phyloP scores from a whole-genome alignment of 2,888 invertebrate species.

The Catocala nupta region DNA sequence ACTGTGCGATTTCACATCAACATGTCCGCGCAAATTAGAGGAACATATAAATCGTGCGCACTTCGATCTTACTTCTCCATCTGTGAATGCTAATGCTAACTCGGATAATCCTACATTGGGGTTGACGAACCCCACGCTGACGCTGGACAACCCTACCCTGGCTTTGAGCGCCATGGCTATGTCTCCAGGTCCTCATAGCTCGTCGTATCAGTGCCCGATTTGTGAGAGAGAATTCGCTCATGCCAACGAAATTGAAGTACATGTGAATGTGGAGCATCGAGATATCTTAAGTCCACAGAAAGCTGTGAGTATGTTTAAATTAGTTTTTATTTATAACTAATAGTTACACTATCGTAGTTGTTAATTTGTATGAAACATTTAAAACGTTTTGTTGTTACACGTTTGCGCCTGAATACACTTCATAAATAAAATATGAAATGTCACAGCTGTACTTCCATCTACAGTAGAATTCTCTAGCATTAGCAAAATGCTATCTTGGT shows the following conservation, averaged over 20 bases:
- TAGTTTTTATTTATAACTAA: not conserved
- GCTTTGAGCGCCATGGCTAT: constrained; percentile 77
- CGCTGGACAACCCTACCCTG: constrained; percentile 69
- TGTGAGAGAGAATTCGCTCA: constrained; percentile 91
- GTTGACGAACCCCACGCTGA: constrained; percentile 70
- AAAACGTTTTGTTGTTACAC: no score
- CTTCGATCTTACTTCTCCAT: constrained; percentile 93
- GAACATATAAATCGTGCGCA: constrained; percentile 95
- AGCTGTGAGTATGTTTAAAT: constrained; percentile 61
- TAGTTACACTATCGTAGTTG: no score
- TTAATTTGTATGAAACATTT: no score
- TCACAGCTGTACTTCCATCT: no score
- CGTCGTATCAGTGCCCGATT: constrained; percentile 91
- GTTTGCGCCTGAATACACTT: no score
- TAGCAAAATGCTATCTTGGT: no score
- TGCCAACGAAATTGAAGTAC: constrained; percentile 93
- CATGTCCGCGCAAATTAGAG: constrained; percentile 91
- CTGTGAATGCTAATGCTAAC: constrained; percentile 82
- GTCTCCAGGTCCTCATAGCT: constrained; percentile 81
- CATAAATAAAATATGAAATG: no score
- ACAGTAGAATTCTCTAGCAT: no score
- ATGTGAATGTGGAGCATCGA: constrained; percentile 94
- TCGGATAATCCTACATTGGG: constrained; percentile 70
- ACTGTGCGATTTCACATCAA: constrained; percentile 92
- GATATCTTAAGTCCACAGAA: constrained; percentile 92